These are phyloP conservation scores for Anoplopoma fimbria DNA, from an alignment of 2,113 vertebrate genomes.

Conservation along the genomic window DNA sequence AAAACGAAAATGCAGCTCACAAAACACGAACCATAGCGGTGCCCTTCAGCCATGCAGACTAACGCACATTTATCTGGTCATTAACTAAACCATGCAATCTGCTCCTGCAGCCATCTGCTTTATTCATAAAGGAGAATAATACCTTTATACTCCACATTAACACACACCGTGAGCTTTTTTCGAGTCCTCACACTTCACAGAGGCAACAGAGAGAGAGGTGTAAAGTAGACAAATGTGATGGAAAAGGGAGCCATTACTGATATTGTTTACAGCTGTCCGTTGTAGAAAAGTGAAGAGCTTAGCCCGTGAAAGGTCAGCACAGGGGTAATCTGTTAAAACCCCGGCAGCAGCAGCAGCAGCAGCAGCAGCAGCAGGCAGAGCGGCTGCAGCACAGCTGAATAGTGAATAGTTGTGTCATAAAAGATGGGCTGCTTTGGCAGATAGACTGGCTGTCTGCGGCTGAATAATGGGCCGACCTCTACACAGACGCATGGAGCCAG, in stretches of 20 bases:
- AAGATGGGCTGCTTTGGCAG: constrained; percentile 33
- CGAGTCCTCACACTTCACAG: background rate
- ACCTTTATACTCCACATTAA: constrained; percentile 25
- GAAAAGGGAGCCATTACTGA: background rate
- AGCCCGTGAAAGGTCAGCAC: constrained; percentile 46
- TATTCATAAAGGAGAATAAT: constrained; percentile 16
- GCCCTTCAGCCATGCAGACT: constrained; percentile 43
- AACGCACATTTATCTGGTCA: constrained; percentile 36
- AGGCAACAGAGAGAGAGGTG: background rate
- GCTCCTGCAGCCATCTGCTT: constrained; percentile 46
- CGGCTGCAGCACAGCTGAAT: constrained; percentile 32
- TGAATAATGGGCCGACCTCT: constrained; percentile 23
- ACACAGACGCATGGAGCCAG: constrained; percentile 9
- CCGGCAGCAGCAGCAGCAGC: constrained; percentile 35
- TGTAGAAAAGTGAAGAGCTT: constrained; percentile 29
- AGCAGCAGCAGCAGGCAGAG: constrained; percentile 37
- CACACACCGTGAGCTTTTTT: background rate
- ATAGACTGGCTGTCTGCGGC: constrained; percentile 30
- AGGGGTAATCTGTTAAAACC: constrained; percentile 61
- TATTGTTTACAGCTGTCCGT: constrained; percentile 47
- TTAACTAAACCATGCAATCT: constrained; percentile 60
- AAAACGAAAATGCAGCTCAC: constrained; percentile 34
- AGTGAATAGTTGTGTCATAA: constrained; percentile 40
- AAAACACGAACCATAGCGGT: background rate
- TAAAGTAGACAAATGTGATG: constrained; percentile 7